Evolutionary conservation across 2,888 invertebrate genomes (phyloP).

Genomic region (Apomyelois bistriatella): DNA sequence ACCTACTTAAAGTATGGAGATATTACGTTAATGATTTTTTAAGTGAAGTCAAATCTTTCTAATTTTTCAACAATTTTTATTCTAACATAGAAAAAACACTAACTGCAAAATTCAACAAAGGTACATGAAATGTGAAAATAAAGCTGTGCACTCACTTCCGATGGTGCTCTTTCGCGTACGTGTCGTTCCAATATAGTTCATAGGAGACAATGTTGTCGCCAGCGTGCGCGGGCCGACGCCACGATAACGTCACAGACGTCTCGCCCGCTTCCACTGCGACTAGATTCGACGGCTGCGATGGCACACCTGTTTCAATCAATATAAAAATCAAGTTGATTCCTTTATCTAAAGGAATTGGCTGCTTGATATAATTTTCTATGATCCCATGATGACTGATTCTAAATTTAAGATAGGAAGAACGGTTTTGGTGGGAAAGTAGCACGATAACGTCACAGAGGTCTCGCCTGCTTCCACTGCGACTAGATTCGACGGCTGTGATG

Average conservation of each 20-base stretch:
- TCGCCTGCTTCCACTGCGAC: conserved; percentile 93
- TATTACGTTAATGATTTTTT: no score
- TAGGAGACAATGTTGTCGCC: conserved; percentile 96
- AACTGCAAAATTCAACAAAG: no score
- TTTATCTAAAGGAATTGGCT: neutral
- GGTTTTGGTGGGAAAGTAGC: no score
- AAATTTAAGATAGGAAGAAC: no score
- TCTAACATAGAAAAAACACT: no score
- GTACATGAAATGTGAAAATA: neutral
- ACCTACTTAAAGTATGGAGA: no score
- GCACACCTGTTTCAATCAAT: conserved; percentile 90
- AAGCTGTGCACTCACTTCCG: conserved; percentile 80
- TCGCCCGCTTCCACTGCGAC: conserved; percentile 93
- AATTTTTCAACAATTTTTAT: no score
- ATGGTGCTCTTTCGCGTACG: conserved; percentile 93
- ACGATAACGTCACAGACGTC: conserved; percentile 93
- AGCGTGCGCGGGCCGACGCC: conserved; percentile 95
- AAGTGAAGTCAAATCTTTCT: no score
- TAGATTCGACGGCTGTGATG: conserved; percentile 96
- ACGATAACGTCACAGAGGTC: conserved; percentile 93
- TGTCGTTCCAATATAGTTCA: conserved; percentile 98
- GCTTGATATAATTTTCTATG: neutral
- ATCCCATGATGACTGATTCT: conserved; percentile 20
- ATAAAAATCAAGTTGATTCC: no score
- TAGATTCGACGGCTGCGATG: conserved; percentile 96